Conservation (phyloP, 2,888 invertebrate genomes). For the Xylota sylvarum region DNA sequence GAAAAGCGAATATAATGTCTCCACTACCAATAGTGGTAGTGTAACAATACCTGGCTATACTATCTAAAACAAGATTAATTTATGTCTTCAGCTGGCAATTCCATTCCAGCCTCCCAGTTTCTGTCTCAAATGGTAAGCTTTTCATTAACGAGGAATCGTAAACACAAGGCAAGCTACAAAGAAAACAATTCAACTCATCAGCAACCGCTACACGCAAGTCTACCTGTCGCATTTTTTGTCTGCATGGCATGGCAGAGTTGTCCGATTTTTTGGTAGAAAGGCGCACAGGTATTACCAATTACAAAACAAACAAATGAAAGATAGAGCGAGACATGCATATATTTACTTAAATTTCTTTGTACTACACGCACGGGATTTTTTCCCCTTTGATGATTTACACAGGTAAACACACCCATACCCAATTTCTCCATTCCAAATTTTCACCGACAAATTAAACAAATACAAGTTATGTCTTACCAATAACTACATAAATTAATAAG, state of each 20-base stretch:
- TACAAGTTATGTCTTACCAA: slow-evolving; percentile 79
- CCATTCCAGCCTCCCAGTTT: slow-evolving; percentile 10
- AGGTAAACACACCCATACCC: slow-evolving; percentile 70
- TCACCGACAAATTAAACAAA: background rate
- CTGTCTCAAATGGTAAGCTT: background rate
- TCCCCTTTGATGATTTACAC: slow-evolving; percentile 27
- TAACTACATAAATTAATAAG: slow-evolving; percentile 81
- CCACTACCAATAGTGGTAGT: background rate
- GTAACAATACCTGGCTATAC: background rate
- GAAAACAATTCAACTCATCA: slow-evolving; percentile 45
- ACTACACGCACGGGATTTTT: slow-evolving; percentile 19
- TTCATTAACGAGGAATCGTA: slow-evolving; percentile 39
- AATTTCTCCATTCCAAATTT: slow-evolving; percentile 30
- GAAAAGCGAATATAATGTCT: background rate
- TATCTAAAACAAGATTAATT: background rate
- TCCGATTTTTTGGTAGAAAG: slow-evolving; percentile 36
- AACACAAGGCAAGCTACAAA: slow-evolving; percentile 41
- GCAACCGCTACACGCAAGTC: slow-evolving; percentile 46
- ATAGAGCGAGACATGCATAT: slow-evolving; percentile 50
- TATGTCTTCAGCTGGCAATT: background rate
- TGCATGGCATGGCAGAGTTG: slow-evolving; percentile 37
- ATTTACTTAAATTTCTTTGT: slow-evolving; percentile 9
- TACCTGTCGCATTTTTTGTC: slow-evolving; percentile 66
- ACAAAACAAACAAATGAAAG: slow-evolving; percentile 33
- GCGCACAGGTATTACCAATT: slow-evolving; percentile 2